A percentile compares a stretch with the other conserved stretches of the same genome.
These are phyloP conservation scores for Chrysopilus asiliformis DNA, from an alignment of 2,888 invertebrate genomes.

Conservation along the genomic window DNA sequence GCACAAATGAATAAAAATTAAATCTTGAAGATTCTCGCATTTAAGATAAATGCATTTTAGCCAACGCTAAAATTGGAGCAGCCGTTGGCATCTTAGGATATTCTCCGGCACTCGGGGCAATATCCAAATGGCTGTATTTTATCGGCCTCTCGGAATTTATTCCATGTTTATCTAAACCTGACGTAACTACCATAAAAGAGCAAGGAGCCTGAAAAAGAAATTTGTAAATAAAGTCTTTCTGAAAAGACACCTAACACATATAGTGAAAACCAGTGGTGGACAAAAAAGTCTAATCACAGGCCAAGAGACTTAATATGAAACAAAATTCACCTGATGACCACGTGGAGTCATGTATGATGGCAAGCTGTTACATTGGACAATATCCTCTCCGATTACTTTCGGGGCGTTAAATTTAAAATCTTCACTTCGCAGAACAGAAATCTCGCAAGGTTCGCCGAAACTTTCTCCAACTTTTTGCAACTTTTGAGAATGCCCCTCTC, in stretches of 20 bases:
- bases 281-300: too few species aligned
- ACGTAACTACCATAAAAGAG: conserved; percentile 72
- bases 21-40: too few species aligned
- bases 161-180: conserved; percentile 70
- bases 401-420: conserved; percentile 54
- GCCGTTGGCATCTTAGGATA: conserved; percentile 61
- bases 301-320: too few species aligned
- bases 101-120: conserved; percentile 63
- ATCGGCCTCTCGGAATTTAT: conserved; percentile 47
- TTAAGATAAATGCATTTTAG: conserved; percentile 39
- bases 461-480: conserved; percentile 29
- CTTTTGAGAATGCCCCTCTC: conserved; percentile 35
- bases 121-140: conserved; percentile 70
- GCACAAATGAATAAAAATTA: too few species aligned
- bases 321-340: conserved; percentile 62
- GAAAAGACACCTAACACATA: too few species aligned
- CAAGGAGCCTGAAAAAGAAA: conserved; percentile 48
- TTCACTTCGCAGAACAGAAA: conserved; percentile 60
- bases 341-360: conserved; percentile 56
- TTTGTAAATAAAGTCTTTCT: too few species aligned
- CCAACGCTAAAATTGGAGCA: conserved; percentile 57
- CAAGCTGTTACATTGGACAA: conserved; percentile 60
- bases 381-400: conserved; percentile 68
- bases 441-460: conserved; percentile 61
- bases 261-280: too few species aligned